A percentile compares a stretch with the other conserved stretches of the same genome.
phyloP scores from a whole-genome alignment of 2,797 vertebrate genomes.

The Lates japonicus region DNA sequence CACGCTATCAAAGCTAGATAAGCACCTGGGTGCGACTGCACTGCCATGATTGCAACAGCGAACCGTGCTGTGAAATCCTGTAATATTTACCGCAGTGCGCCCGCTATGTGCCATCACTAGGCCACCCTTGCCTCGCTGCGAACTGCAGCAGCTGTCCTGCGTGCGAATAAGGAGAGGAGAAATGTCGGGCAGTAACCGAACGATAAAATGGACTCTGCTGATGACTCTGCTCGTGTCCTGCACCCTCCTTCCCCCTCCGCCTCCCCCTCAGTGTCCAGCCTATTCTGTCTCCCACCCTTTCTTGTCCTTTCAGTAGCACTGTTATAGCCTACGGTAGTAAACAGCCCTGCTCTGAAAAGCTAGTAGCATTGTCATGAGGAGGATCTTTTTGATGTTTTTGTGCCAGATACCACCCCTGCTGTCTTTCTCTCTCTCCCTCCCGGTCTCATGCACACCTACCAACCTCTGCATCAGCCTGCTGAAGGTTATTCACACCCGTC shows the following conservation, averaged over 20 bases:
- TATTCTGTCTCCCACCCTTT: conserved; percentile 72
- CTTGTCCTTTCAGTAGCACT: conserved; percentile 70
- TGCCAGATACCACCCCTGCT: conserved; percentile 66
- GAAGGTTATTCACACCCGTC: conserved; percentile 72
- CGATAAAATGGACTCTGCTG: conserved; percentile 76
- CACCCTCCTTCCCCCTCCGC: conserved; percentile 54
- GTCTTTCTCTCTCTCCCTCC: conserved; percentile 28
- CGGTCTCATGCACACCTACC: conserved; percentile 65
- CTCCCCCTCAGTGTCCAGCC: conserved; percentile 62
- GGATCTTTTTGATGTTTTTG: conserved; percentile 53
- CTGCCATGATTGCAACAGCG: conserved; percentile 85
- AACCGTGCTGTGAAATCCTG: conserved; percentile 69
- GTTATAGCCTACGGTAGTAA: conserved; percentile 68
- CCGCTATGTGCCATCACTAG: conserved; percentile 59
- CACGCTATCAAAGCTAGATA: conserved; percentile 85
- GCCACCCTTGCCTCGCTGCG: conserved; percentile 51
- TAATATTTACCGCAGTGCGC: conserved; percentile 67
- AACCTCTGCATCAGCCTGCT: conserved; percentile 70
- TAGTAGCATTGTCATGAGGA: conserved; percentile 60
- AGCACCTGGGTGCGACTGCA: conserved; percentile 88
- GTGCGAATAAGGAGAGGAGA: conserved; percentile 54
- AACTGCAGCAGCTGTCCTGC: conserved; percentile 41
- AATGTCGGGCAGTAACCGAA: conserved; percentile 62
- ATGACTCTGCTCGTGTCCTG: conserved; percentile 73
- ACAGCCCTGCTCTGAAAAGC: conserved; percentile 60